Evolutionary conservation across 2,113 vertebrate genomes (phyloP).

Genomic region (Atlantisia rogersi): DNA sequence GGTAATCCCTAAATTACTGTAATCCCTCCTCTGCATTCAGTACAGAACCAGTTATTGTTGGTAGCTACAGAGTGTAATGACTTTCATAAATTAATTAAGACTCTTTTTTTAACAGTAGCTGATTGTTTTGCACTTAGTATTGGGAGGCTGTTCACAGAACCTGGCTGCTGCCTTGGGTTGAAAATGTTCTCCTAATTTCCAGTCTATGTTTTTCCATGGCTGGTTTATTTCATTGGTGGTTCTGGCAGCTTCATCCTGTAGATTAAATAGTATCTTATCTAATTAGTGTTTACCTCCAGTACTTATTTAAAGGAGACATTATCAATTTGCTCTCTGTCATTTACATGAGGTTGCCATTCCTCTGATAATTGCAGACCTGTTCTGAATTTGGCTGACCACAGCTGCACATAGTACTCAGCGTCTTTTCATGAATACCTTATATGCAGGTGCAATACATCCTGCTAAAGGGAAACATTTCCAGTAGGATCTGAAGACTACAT

Average conservation of each 20-base stretch:
- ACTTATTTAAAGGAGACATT: neutral
- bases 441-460: neutral
- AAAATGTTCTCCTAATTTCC: conserved; percentile 12
- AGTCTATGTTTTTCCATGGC: neutral
- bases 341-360: neutral
- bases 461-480: neutral
- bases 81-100: conserved; percentile 52
- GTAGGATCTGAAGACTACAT: neutral
- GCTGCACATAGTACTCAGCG: accelerated
- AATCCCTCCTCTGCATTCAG: conserved; percentile 38
- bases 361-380: neutral
- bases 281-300: conserved; percentile 4
- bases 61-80: conserved; percentile 24
- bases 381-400: neutral
- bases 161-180: neutral
- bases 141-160: conserved; percentile 1
- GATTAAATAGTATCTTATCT: neutral
- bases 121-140: conserved; percentile 11
- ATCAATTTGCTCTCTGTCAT: neutral
- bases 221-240: neutral
- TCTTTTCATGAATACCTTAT: neutral
- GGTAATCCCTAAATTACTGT: conserved; percentile 54
- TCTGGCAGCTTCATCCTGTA: neutral
- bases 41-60: conserved; percentile 39
- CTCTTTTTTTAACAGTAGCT: neutral